Evolutionary conservation across 1,140 invertebrate genomes (phyloP).

Genomic region (Laupala kohalensis): DNA sequence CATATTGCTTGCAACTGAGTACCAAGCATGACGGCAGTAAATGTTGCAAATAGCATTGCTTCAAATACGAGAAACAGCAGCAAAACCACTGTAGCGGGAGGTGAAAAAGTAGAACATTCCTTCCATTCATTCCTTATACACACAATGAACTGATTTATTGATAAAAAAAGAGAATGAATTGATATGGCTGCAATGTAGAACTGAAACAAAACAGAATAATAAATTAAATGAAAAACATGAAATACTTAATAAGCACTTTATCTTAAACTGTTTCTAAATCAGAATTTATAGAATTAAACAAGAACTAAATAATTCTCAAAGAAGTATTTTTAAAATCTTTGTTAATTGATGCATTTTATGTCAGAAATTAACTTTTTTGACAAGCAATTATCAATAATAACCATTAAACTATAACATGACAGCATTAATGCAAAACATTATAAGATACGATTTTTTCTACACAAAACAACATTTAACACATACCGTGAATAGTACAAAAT

Average conservation of each 20-base stretch:
- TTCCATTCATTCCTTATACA: conserved; percentile 93
- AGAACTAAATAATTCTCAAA: no score
- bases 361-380: neutral
- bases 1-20: conserved; percentile 97
- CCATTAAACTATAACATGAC: no score
- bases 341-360: neutral
- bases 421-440: no score
- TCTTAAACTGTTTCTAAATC: no score
- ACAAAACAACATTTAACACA: no score
- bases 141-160: conserved; percentile 84
- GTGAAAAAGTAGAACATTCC: conserved; percentile 82
- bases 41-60: conserved; percentile 92
- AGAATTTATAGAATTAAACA: no score
- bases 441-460: no score
- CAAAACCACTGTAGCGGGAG: conserved; percentile 89
- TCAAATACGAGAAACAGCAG: conserved; percentile 94
- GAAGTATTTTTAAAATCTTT: no score
- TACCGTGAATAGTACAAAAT: conserved; percentile 97
- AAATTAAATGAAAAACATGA: neutral
- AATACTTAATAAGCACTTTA: neutral
- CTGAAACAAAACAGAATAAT: conserved; percentile 44
- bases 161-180: conserved; percentile 81
- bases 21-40: conserved; percentile 95
- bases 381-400: neutral
- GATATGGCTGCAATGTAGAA: conserved; percentile 96